Evolutionary conservation across 2,888 invertebrate species (phyloP).

Genomic region (Caenorhabditis sulstoni): DNA sequence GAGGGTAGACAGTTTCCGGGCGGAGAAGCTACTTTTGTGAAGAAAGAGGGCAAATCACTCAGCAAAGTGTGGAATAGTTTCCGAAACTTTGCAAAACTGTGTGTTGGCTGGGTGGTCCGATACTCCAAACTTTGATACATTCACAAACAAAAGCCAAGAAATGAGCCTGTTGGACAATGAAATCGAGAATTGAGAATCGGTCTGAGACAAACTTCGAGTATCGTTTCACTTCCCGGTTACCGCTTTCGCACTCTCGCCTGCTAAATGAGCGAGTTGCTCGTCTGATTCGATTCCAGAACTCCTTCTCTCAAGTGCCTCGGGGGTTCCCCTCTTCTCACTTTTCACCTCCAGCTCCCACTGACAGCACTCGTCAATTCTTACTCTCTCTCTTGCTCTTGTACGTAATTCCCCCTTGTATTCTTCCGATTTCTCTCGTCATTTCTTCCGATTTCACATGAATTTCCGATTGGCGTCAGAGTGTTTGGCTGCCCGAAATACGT

Average conservation of each 20-base stretch:
- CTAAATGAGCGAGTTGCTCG: too few relatives aligned
- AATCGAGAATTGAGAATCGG: too few relatives aligned
- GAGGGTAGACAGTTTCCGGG: constrained; percentile 23
- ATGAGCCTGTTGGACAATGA: too few relatives aligned
- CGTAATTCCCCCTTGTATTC: constrained; percentile 6
- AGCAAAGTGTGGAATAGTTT: too few relatives aligned
- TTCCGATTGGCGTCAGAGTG: constrained; percentile 33
- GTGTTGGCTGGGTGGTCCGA: too few relatives aligned
- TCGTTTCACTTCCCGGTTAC: too few relatives aligned
- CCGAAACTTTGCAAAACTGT: too few relatives aligned
- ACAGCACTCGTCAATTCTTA: constrained; percentile 20
- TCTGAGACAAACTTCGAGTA: too few relatives aligned
- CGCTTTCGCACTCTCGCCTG: too few relatives aligned
- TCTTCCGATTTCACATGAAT: constrained; percentile 49
- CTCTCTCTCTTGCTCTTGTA: constrained; percentile 14
- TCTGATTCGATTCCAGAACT: constrained; percentile 11
- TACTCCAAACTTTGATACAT: too few relatives aligned
- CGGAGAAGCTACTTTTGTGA: background rate
- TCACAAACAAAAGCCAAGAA: too few relatives aligned
- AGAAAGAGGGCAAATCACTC: too few relatives aligned
- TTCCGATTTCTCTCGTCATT: background rate
- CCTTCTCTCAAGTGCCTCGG: constrained; percentile 11
- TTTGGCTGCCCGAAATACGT: constrained; percentile 20
- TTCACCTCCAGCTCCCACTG: constrained; percentile 4
- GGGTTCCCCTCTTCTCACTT: background rate